A percentile compares a stretch with the other conserved stretches of the same genome.
These are phyloP conservation scores for Colaptes auratus DNA, from an alignment of 2,113 vertebrate genomes.

Conservation along the genomic window DNA sequence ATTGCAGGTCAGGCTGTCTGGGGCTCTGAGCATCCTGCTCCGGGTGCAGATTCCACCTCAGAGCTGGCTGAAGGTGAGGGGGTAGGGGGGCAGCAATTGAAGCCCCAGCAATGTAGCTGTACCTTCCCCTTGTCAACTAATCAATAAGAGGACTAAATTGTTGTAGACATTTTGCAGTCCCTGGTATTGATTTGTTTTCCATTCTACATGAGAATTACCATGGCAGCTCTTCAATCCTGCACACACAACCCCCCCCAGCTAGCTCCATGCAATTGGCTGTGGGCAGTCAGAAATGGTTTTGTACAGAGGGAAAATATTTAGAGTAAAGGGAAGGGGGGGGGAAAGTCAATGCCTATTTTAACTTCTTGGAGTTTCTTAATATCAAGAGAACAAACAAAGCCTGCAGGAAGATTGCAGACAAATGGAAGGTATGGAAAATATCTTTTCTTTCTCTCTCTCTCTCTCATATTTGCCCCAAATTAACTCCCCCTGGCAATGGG, in stretches of 20 bases:
- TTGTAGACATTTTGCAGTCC: background rate
- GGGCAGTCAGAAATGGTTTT: background rate
- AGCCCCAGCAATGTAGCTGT: background rate
- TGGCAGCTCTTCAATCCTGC: background rate
- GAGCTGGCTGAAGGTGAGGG: background rate
- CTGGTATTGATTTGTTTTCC: background rate
- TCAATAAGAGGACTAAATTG: background rate
- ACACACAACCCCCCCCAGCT: background rate
- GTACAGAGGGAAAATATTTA: background rate
- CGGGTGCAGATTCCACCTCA: no score
- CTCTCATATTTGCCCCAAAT: background rate
- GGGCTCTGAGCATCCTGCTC: no score
- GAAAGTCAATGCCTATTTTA: fast-evolving
- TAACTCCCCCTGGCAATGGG: fast-evolving
- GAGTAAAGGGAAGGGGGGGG: background rate
- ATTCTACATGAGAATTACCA: background rate
- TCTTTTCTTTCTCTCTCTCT: background rate
- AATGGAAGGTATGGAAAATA: background rate
- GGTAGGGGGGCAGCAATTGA: background rate
- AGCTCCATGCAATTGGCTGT: background rate
- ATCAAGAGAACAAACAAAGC: background rate
- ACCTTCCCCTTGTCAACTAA: background rate
- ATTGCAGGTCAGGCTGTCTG: no score
- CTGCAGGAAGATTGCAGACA: background rate
- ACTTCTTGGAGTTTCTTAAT: background rate